Base-by-base conservation (phyloP, 1,140 invertebrate species). In the Oncopeltus fasciatus region DNA sequence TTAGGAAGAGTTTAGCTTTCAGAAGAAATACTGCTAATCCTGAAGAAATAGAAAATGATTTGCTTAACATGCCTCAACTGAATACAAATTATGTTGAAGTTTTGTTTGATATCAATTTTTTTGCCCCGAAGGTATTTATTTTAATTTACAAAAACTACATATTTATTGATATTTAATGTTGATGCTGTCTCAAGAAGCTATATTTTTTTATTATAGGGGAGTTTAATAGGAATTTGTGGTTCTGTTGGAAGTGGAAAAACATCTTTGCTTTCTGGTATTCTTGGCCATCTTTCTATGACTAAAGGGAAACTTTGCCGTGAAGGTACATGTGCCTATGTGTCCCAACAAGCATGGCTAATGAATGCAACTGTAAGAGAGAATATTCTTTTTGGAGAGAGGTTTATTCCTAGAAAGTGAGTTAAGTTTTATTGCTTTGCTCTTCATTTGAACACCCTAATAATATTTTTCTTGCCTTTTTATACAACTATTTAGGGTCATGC, bases 241-340 rank as follows among this genome's bases (percentile, higher is more conserved):
- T 76, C 77, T 65, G 81, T 88, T n/a, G 87, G 87, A 3, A 80
- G 83, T 67, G 90, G 89, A n/a, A 92, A 92, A 75, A 81, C 84
- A 0, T 81, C 87, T 1, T 72, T 92, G 2, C 71, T 92, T 21
- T 74, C 81, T 58, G 84, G 85, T 11, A 78, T 92, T 33, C 75
- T 90, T 31, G 87, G 66, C 2, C 81, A 83, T 56, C 70, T 85
- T 65, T 68, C 67, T 46, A 69, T 75, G 44, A 71, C 66, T 2
- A 64, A 65, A 5, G 84, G 83, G 11, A 71, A 76, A 49, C 66
- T 86, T 11, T 73, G 74, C 53, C 71, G 83, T 18, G 74, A 77
- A 53, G 82, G 83, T 11, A 72, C 70, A 16, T 74, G 82, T 62
- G 84, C 84, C 0, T 85, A 83, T 66, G 84, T 83, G 2, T 74